Conservation (phyloP, 2,888 invertebrate species). For the Rhyacophila evoluta region DNA sequence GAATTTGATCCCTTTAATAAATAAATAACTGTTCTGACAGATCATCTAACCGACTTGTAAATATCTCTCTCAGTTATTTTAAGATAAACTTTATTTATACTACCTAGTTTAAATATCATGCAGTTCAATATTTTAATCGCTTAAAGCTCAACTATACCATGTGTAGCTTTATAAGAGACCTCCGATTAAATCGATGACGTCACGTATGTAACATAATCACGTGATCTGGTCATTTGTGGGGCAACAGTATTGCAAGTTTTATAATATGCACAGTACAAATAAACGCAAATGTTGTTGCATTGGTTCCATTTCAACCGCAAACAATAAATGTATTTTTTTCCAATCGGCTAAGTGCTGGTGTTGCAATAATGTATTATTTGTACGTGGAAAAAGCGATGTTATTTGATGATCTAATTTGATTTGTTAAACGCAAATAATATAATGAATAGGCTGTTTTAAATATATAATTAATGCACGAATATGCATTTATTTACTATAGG, state of each 20-base stretch:
- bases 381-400: background rate
- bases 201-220: background rate
- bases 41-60: no score
- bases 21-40: no score
- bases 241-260: background rate
- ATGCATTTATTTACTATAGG: no score
- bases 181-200: background rate
- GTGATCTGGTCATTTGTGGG: constrained; percentile 1
- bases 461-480: background rate
- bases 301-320: background rate
- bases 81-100: no score
- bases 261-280: background rate
- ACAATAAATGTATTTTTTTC: background rate
- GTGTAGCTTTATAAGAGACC: no score
- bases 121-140: no score
- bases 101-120: no score
- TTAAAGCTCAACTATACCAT: no score
- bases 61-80: no score
- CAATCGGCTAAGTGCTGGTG: background rate
- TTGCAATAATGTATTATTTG: background rate
- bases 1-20: no score
- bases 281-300: background rate
- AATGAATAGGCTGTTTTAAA: background rate
- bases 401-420: background rate
- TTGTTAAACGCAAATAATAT: background rate